A percentile compares a stretch with the other conserved stretches of the same genome.
Evolutionary conservation across 1,140 invertebrate genomes (phyloP).

Genomic region (Bombus confusus): DNA sequence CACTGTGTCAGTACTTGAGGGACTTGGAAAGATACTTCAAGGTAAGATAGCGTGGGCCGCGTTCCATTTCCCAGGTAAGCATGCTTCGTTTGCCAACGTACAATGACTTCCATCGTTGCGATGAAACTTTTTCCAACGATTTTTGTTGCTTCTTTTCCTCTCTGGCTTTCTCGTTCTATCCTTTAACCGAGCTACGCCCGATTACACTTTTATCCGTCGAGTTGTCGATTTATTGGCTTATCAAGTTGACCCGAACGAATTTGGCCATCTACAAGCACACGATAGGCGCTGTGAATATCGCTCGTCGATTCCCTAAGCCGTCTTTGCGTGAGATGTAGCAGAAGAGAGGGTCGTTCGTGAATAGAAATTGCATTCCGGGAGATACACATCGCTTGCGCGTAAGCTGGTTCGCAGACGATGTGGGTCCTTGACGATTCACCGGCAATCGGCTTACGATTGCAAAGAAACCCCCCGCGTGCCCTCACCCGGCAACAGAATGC

Average conservation of each 20-base stretch:
- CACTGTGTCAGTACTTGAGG: background rate
- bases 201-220: slow-evolving; percentile 45
- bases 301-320: slow-evolving; percentile 60
- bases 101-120: slow-evolving; percentile 25
- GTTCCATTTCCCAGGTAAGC: slow-evolving; percentile 30
- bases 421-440: slow-evolving; percentile 60
- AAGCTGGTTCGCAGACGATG: slow-evolving; percentile 69
- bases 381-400: slow-evolving; percentile 34
- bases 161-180: background rate
- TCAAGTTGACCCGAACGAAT: slow-evolving; percentile 49
- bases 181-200: background rate
- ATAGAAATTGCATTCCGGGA: slow-evolving; percentile 17
- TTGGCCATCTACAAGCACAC: slow-evolving; percentile 28
- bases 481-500: slow-evolving; percentile 52
- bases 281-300: slow-evolving; percentile 59
- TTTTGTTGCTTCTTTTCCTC: background rate
- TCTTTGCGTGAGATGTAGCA: slow-evolving; percentile 46
- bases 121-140: slow-evolving; percentile 41
- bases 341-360: slow-evolving; percentile 12
- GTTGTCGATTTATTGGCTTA: slow-evolving; percentile 59
- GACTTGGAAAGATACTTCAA: background rate
- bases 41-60: background rate
- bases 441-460: slow-evolving; percentile 61
- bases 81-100: slow-evolving; percentile 26
- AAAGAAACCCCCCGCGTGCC: slow-evolving; percentile 50